Conservation (phyloP, 2,888 invertebrate genomes). For the Diplazon laetatorius region DNA sequence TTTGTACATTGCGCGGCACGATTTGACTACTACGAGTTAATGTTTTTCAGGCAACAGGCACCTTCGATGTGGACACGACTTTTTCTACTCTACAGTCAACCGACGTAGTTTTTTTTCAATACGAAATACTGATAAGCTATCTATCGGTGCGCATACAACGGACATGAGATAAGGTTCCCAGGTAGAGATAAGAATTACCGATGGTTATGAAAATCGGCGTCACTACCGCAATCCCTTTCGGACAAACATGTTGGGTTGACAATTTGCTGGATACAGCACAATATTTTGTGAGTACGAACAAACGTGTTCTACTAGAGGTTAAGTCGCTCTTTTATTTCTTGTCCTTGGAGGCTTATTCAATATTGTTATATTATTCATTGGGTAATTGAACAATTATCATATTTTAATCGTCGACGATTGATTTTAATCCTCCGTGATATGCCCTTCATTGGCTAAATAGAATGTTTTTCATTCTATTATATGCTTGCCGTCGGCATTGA, state of each 20-base stretch:
- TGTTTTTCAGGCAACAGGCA: neutral
- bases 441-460: too few relatives aligned
- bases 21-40: conserved; percentile 5
- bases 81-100: neutral
- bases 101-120: conserved; percentile 21
- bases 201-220: conserved; percentile 17
- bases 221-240: neutral
- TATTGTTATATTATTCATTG: neutral
- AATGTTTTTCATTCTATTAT: too few relatives aligned
- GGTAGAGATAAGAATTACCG: conserved; percentile 54
- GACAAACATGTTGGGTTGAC: neutral
- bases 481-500: too few relatives aligned
- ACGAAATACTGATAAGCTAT: conserved; percentile 65
- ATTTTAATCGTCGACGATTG: too few relatives aligned
- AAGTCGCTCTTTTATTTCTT: neutral
- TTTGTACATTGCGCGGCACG: conserved; percentile 61
- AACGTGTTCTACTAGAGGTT: neutral
- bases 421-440: too few relatives aligned
- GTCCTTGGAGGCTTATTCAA: neutral
- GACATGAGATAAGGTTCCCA: conserved; percentile 47
- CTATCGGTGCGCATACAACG: conserved; percentile 50
- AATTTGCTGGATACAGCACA: neutral
- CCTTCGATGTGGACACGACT: neutral
- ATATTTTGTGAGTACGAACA: neutral
- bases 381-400: too few relatives aligned